Evolutionary conservation across 1,140 invertebrate genomes (phyloP).

Genomic region (Drosophila ficusphila): DNA sequence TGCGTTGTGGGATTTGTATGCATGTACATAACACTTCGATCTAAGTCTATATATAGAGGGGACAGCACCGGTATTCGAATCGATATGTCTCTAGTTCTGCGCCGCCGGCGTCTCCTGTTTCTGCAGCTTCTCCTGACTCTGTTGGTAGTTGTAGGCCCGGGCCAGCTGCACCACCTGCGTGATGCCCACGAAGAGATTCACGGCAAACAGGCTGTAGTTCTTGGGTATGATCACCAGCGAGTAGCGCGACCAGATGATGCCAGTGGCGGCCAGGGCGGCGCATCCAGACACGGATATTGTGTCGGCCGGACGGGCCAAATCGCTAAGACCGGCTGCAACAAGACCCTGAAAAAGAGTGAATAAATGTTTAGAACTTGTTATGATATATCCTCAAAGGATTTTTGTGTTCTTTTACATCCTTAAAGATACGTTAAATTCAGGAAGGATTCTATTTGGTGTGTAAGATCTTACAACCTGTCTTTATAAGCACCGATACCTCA

Average conservation of each 20-base stretch:
- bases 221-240: conserved; percentile 81
- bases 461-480: too few relatives aligned
- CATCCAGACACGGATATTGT: conserved; percentile 95
- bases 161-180: conserved; percentile 73
- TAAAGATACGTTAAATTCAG: too few relatives aligned
- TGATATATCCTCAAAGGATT: too few relatives aligned
- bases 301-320: conserved; percentile 95
- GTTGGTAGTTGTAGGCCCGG: conserved; percentile 66
- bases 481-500: too few relatives aligned
- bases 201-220: conserved; percentile 77
- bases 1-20: conserved; percentile 49
- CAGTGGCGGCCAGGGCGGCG: conserved; percentile 89
- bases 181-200: conserved; percentile 79
- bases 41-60: conserved; percentile 7
- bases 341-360: conserved; percentile 87
- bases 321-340: conserved; percentile 96
- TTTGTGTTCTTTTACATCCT: too few relatives aligned
- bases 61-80: conserved; percentile 28
- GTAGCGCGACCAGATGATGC: conserved; percentile 81
- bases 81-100: conserved; percentile 29
- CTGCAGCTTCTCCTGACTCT: conserved; percentile 64
- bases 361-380: not conserved
- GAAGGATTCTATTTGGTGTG: too few relatives aligned
- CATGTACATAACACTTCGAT: conserved; percentile 35
- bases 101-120: conserved; percentile 19